These are phyloP conservation scores for Gadopsis bispinosus DNA, from an alignment of 2,797 vertebrate species.

Conservation along the genomic window DNA sequence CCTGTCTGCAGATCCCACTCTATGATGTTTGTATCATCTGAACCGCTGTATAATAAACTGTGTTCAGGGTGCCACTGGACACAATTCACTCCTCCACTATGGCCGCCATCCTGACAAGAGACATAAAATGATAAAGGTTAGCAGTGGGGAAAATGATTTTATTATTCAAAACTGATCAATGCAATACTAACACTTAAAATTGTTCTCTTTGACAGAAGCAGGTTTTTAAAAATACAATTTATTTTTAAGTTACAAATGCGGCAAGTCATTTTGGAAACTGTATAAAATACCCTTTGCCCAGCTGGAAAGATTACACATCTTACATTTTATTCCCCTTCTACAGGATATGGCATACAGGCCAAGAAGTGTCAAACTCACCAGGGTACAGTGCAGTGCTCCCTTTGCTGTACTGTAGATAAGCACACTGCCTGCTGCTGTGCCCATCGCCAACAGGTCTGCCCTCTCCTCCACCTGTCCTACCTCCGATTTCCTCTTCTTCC, in stretches of 20 bases:
- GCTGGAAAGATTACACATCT: too few relatives aligned
- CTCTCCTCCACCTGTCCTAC: conserved; percentile 83
- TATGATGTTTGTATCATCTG: conserved; percentile 95
- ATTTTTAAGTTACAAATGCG: background rate
- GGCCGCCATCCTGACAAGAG: conserved; percentile 89
- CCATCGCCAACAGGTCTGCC: conserved; percentile 94
- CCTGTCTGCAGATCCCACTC: conserved; percentile 97
- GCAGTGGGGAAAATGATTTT: background rate
- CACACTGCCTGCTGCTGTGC: conserved; percentile 95
- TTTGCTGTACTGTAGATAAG: conserved; percentile 96
- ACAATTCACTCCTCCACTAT: conserved; percentile 92
- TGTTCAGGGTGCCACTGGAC: conserved; percentile 95
- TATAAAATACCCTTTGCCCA: background rate
- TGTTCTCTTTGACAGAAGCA: background rate
- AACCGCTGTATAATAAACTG: conserved; percentile 94
- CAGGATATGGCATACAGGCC: rapidly evolving
- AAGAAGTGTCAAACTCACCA: conserved; percentile 85
- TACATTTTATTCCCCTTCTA: background rate
- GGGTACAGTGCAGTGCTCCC: conserved; percentile 94
- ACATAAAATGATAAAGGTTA: conserved; percentile 10
- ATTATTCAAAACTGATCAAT: background rate
- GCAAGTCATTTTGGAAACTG: background rate
- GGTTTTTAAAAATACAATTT: background rate
- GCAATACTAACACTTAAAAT: too few relatives aligned
- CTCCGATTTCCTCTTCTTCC: conserved; percentile 98